A percentile compares a stretch with the other conserved stretches of the same genome.
phyloP scores from a whole-genome alignment of 35 echinoderm and acorn worm species.

The Stichopus chloronotus region DNA sequence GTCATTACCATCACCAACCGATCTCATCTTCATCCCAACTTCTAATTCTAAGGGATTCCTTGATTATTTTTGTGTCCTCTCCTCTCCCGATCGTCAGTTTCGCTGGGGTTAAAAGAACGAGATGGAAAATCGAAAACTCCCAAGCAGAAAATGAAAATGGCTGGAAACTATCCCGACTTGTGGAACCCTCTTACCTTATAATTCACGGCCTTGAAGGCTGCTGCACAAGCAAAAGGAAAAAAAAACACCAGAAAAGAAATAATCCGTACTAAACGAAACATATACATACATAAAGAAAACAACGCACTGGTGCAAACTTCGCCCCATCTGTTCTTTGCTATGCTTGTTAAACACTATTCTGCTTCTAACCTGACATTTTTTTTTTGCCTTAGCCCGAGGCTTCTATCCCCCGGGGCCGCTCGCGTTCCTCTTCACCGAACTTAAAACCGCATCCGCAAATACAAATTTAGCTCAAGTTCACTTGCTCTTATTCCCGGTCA shows the following conservation, averaged over 20 bases:
- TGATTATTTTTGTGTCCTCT: too few relatives aligned
- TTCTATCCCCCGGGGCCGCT: slow-evolving; percentile 32
- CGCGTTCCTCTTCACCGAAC: slow-evolving; percentile 26
- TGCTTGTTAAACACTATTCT: slow-evolving; percentile 47
- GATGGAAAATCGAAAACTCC: neutral
- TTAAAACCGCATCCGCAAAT: slow-evolving; percentile 3
- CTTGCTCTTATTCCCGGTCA: slow-evolving; percentile 28
- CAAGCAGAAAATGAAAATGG: neutral
- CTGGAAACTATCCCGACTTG: neutral
- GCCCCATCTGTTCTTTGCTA: slow-evolving; percentile 42
- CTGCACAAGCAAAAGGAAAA: neutral
- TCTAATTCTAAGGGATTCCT: too few relatives aligned
- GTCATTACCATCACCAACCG: neutral
- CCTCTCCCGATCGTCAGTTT: too few relatives aligned
- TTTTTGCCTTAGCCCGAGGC: slow-evolving; percentile 13
- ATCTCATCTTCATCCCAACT: too few relatives aligned
- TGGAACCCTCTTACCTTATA: neutral
- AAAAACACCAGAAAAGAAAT: too few relatives aligned
- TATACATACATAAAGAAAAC: neutral
- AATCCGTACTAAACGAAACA: too few relatives aligned
- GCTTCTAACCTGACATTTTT: slow-evolving; percentile 29
- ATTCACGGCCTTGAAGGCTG: neutral
- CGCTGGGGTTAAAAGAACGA: neutral
- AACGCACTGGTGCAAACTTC: neutral
- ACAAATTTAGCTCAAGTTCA: slow-evolving; percentile 54